These are phyloP conservation scores for Leucoraja ocellata DNA, from an alignment of 2,797 vertebrate genomes.

Conservation along the genomic window DNA sequence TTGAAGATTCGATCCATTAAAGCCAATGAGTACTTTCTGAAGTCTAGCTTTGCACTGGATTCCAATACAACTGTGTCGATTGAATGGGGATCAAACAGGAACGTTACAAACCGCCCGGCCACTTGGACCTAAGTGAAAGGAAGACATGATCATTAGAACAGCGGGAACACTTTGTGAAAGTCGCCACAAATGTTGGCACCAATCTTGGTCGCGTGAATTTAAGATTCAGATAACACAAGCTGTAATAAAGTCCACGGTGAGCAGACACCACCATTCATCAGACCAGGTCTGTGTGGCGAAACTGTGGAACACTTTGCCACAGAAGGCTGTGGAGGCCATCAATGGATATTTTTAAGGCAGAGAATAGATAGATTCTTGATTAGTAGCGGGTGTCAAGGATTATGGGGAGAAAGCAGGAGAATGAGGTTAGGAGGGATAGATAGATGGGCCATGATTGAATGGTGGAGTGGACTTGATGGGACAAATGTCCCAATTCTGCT, in stretches of 20 bases:
- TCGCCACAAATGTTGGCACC: background rate
- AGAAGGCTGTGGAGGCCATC: too few species aligned
- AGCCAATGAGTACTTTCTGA: slow-evolving; percentile 64
- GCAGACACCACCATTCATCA: too few species aligned
- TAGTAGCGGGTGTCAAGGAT: too few species aligned
- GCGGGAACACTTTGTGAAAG: background rate
- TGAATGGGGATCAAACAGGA: slow-evolving; percentile 75
- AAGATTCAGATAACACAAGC: background rate
- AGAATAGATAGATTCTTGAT: too few species aligned
- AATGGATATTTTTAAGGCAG: too few species aligned
- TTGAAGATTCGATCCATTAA: slow-evolving; percentile 82
- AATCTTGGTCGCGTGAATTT: background rate
- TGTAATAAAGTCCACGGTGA: background rate
- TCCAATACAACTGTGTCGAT: slow-evolving; percentile 67
- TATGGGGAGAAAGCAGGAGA: too few species aligned
- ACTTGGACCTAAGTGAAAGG: slow-evolving; percentile 63
- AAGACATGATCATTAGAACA: background rate
- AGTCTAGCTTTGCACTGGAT: slow-evolving; percentile 60
- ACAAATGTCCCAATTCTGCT: too few species aligned
- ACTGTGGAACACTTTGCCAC: too few species aligned
- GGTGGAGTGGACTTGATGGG: too few species aligned
- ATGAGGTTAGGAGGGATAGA: too few species aligned
- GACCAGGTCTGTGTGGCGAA: background rate
- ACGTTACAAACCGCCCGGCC: slow-evolving; percentile 69
- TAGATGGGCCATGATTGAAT: too few species aligned